phyloP scores from a whole-genome alignment of 2,113 vertebrate genomes.

The Myrmecobius fasciatus region DNA sequence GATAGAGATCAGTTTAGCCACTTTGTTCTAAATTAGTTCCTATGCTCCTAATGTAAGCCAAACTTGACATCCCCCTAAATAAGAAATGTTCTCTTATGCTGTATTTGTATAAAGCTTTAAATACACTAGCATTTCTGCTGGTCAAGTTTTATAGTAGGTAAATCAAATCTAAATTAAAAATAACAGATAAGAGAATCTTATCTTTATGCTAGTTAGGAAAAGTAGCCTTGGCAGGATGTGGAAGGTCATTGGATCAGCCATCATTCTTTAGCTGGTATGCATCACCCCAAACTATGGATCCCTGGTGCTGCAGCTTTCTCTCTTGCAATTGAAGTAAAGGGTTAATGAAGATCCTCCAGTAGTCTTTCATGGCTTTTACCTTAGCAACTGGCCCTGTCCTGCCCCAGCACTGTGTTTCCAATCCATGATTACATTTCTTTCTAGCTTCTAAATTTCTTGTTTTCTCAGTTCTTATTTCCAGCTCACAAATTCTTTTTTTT shows the following conservation, averaged over 20 bases:
- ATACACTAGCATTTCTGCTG: background rate
- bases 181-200: background rate
- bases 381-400: background rate
- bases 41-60: background rate
- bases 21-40: background rate
- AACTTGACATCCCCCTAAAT: conserved; percentile 3
- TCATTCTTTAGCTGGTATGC: background rate
- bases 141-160: background rate
- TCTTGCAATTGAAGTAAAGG: background rate
- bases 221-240: background rate
- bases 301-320: background rate
- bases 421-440: background rate
- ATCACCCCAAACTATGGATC: background rate
- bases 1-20: background rate
- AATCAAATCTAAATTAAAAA: background rate
- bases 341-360: background rate
- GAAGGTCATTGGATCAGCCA: background rate
- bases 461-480: background rate
- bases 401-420: background rate
- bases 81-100: background rate
- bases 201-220: background rate
- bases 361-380: background rate
- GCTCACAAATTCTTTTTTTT: background rate
- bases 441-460: background rate
- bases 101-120: background rate